Base-by-base conservation (phyloP, 2,888 invertebrate species). In the Dioctria rufipes region DNA sequence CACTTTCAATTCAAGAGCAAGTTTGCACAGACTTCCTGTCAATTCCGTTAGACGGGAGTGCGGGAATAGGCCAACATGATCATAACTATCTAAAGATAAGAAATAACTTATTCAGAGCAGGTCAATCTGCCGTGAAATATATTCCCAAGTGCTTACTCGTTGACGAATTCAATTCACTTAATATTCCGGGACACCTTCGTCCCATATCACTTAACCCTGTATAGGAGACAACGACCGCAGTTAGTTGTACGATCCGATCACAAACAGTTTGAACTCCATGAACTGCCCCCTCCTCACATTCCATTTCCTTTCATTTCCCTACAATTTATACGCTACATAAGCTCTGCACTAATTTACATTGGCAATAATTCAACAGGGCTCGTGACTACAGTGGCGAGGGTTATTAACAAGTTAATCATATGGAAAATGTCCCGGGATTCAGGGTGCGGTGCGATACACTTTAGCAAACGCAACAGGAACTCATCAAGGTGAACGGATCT, bases 321-420 rank as follows among this genome's bases (percentile, higher is more conserved):
- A 25, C 25, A 25, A 25, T 60, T 73, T 73, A 37, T 73, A 51
- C 73, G 60, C 73, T 58, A 58, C 73, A 73, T 73, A 58, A 73
- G 25, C 42, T 73, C 58, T 73, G 13, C 37, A 9, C 58, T 73
- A 73, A 73, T 73, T 73, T 73, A 73, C 73, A 54, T 49, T 42
- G 40, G 73, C 60, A 73, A 73, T 73, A 73, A 25, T 25, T 25
- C 25, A 25, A 49, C 51, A 54, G 40, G 39, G 6, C 1, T 46
- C 6, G 11, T n/a, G 54, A 8, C 8, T 54, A 11, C 4, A n/a
- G 13, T 13, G 37, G 71, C 42, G 13, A n/a, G n/a, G 13, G 54
- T 42, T 54, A 73, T 73, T 71, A 71, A 40, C 71, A 71, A 51
- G 71, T 71, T 51, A 73, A 73, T 58, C 73, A 4, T 54, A 54